Evolutionary conservation across 2,888 invertebrate species (phyloP), one percentile per base, ranked within the genome.

Genomic region (Tenthredo livida): DNA sequence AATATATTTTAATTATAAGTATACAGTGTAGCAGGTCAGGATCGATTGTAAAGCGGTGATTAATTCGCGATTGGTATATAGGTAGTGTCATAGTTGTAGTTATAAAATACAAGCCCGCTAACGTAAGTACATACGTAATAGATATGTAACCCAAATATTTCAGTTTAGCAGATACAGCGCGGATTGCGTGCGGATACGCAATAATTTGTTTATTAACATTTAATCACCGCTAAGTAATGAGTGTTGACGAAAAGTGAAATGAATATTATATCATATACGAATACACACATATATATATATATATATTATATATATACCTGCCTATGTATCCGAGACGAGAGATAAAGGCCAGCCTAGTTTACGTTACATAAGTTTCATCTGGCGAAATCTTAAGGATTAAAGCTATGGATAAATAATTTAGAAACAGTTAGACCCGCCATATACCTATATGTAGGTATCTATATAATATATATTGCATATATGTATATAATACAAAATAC

Each of bases 321-420:
- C 10, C 7, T 25, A 3, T 29, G 10, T 47, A 77, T 33, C 17
- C 15, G 21, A 21, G 29, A 50, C 50, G 12, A 40, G 21, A 43
- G 73, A 73, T 73, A 73, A 73, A 73, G 73, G 73, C 73, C 40
- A 80, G 78, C 21, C 25, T 50, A 77, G 50, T 40, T 33, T 58
- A 40, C 7, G 12, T 58, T 58, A 40, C 58, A 80, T 80, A 80
- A 80, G 58, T 80, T 80, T 61, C 80, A 61, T 37, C 58, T 61
- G 80, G 80, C 61, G 80, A 80, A 80, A 80, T 80, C 80, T 40
- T 58, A 25, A 58, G 61, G 80, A 80, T 80, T 80, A 80, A 73
- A 61, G 40, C 25, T 47, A 15, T 33, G 61, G 80, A 80, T 37
- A 40, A 80, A 80, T 80, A 25, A 80, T 58, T 80, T 21, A 37